phyloP scores from a whole-genome alignment of 2,797 vertebrate genomes.

The Manis crassicaudata region DNA sequence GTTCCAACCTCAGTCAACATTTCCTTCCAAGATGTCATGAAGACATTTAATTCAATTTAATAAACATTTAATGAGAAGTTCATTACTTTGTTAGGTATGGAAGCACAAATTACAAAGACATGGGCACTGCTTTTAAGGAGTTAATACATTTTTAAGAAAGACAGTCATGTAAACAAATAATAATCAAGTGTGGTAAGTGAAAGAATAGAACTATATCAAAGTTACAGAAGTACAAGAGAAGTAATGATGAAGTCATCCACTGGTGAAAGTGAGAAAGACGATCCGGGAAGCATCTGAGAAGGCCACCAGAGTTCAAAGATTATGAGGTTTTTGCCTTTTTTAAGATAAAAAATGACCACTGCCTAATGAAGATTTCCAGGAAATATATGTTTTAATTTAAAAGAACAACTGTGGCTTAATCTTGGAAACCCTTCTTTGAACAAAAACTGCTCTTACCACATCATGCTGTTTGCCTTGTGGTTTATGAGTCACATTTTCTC shows the following conservation, averaged over 20 bases:
- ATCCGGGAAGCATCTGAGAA: neutral
- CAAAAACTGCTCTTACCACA: neutral
- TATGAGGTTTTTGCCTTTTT: neutral
- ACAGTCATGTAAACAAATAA: neutral
- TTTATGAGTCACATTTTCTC: neutral
- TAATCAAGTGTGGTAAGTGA: neutral
- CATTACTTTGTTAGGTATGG: neutral
- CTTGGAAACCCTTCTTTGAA: neutral
- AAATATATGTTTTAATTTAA: neutral
- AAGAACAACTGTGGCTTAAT: neutral
- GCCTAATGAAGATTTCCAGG: neutral
- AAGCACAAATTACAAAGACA: neutral
- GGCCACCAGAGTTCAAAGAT: neutral
- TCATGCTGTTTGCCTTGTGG: neutral
- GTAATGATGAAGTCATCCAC: accelerated
- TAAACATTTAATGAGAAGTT: neutral
- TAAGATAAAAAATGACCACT: neutral
- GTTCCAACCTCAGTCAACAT: neutral
- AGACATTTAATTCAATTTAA: neutral
- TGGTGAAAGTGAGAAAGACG: neutral
- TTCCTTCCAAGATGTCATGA: neutral
- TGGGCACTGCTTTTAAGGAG: neutral
- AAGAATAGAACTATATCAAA: no score
- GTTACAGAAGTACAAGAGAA: no score
- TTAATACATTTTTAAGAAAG: neutral